A percentile compares a stretch with the other conserved stretches of the same genome.
Conservation (phyloP, 1,140 invertebrate species). For the Melanaphis sacchari region DNA sequence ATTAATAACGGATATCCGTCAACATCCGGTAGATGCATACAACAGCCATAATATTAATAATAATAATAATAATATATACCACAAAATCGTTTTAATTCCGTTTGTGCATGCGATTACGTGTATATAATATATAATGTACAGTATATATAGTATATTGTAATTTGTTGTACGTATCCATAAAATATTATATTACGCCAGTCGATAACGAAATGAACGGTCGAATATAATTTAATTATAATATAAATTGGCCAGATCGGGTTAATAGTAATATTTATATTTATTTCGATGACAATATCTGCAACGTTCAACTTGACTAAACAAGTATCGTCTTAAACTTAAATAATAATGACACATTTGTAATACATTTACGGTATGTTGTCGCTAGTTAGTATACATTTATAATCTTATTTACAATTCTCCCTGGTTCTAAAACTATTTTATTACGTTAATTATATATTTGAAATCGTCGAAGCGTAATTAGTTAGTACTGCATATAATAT, state of each 20-base stretch:
- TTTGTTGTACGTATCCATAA: too few species aligned
- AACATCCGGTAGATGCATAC: not conserved
- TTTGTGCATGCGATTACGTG: not conserved
- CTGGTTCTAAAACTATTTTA: not conserved
- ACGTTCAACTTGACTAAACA: not conserved
- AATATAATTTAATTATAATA: slow-evolving; percentile 13
- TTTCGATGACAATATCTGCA: not conserved
- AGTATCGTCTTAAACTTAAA: not conserved
- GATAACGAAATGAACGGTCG: not conserved
- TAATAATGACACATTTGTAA: not conserved
- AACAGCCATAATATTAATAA: not conserved
- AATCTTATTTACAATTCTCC: not conserved
- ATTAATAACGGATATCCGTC: slow-evolving; percentile 4
- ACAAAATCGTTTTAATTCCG: not conserved
- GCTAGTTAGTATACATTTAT: not conserved
- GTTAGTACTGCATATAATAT: not conserved
- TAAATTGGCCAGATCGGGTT: not conserved
- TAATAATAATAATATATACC: not conserved
- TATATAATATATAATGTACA: not conserved
- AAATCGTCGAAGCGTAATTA: not conserved
- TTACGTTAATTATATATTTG: not conserved
- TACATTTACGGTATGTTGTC: not conserved
- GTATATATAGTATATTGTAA: too few species aligned
- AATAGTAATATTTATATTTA: not conserved
- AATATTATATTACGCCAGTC: not conserved